phyloP scores from a whole-genome alignment of 2,113 vertebrate species.

The Pseudopipra pipra region DNA sequence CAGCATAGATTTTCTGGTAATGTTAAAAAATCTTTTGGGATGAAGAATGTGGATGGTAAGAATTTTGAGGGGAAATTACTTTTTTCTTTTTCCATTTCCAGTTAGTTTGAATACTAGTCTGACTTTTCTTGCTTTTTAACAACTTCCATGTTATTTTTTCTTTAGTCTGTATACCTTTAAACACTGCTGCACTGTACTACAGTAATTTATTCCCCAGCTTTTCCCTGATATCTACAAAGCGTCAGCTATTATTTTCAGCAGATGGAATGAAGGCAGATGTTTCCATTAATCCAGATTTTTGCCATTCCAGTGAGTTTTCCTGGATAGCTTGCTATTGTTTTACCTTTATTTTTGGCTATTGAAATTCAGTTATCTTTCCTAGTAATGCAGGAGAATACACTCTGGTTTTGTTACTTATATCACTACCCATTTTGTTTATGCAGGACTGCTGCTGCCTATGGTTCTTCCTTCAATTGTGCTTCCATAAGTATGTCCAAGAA shows the following conservation, averaged over 20 bases:
- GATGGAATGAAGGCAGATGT: neutral
- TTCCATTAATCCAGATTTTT: neutral
- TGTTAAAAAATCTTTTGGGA: neutral
- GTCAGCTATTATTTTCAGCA: neutral
- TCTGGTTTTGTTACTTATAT: neutral
- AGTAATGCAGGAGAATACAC: neutral
- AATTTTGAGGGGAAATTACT: neutral
- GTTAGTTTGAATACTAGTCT: neutral
- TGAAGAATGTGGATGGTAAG: neutral
- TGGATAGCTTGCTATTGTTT: neutral
- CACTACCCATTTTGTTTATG: neutral
- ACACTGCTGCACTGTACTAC: neutral
- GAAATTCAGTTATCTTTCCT: neutral
- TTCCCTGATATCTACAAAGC: neutral
- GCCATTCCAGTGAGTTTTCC: neutral
- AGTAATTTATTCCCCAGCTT: neutral
- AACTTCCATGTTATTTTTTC: neutral
- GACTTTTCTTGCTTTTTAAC: neutral
- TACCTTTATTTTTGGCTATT: neutral
- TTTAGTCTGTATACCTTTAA: neutral
- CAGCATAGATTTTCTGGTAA: neutral
- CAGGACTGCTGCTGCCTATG: neutral
- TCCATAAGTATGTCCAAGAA: neutral
- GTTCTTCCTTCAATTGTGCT: neutral
- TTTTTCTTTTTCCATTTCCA: neutral